Base-by-base conservation (phyloP, 2,797 vertebrate species). In the Kryptopterus vitreolus region DNA sequence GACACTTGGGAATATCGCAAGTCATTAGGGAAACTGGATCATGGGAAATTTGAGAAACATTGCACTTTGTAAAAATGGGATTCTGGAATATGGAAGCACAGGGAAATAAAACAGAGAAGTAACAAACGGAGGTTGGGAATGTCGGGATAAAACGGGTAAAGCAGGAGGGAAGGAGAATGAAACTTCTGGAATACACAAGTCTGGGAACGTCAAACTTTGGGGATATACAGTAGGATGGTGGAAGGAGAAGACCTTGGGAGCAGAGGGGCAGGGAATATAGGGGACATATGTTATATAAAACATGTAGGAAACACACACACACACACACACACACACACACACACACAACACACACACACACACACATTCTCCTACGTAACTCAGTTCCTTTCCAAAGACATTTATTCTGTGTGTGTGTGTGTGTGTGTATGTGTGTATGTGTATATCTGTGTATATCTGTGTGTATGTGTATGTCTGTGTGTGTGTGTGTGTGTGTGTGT, bases 391-490 rank as follows among this genome's bases (percentile, higher is more conserved):
- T n/a, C n/a, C n/a, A n/a, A n/a, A n/a, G n/a, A n/a, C n/a, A n/a
- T n/a, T n/a, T n/a, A n/a, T n/a, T n/a, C n/a, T 48, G 48, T 33
- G 29, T 71, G 12, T 22, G 24, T 31, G 15, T 52, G 48, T 33
- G 18, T 71, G 46, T 71, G 50, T 55, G 50, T 55, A 29, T 57
- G 72, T 74, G 55, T 43, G 33, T 57, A n/a, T n/a, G n/a, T n/a
- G n/a, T n/a, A n/a, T 38, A 38, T 5, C 3, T 38, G 38, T 38
- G 38, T 38, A 9, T 38, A 38, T 6, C 9, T 38, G 38, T 38
- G 38, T 38, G 4, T 38, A 9, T 24, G 16, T 48, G 48, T 33
- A 18, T 71, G 12, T 22, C 15, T 31, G 15, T 52, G 48, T 33
- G 18, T 71, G 46, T 71, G 50, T 55, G 50, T 55, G 50, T 57